Evolutionary conservation across 2,797 vertebrate species (phyloP).

Genomic region (Apodemus agrarius): DNA sequence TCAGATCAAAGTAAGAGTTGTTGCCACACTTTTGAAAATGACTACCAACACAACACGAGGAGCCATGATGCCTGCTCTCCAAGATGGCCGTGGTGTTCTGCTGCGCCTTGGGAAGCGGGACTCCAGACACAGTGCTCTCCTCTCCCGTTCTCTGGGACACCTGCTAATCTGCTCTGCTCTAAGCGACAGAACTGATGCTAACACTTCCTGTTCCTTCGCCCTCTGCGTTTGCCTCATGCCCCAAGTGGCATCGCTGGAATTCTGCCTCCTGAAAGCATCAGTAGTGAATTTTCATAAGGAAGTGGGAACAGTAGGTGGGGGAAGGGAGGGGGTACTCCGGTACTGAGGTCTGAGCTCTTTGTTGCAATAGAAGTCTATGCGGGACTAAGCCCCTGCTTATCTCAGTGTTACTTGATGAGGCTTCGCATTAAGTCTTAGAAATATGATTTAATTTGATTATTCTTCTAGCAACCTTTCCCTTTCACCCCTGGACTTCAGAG

Average conservation of each 20-base stretch:
- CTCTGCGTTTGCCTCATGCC: slow-evolving; percentile 67
- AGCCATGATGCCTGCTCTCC: background rate
- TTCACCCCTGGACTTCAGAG: background rate
- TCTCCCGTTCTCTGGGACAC: slow-evolving; percentile 41
- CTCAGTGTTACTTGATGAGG: background rate
- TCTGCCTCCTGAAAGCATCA: slow-evolving; percentile 37
- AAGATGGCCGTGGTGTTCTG: background rate
- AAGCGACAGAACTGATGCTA: slow-evolving; percentile 63
- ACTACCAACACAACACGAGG: background rate
- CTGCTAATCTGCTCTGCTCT: slow-evolving; percentile 69
- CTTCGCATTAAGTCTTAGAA: background rate
- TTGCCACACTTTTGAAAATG: slow-evolving; percentile 60
- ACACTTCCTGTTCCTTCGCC: slow-evolving; percentile 71
- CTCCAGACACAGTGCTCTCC: background rate
- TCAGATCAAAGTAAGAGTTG: slow-evolving; percentile 56
- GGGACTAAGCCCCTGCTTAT: background rate
- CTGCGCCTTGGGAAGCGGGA: background rate
- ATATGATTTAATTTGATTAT: slow-evolving; percentile 24
- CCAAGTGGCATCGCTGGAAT: slow-evolving; percentile 53
- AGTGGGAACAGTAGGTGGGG: background rate
- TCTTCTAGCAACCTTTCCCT: background rate
- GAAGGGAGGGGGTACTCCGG: background rate
- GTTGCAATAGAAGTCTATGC: background rate
- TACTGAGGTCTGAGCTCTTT: background rate
- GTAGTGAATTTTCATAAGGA: slow-evolving; percentile 56